Evolutionary conservation across 2,888 invertebrate species (phyloP).

Genomic region (Calameuta idolon): DNA sequence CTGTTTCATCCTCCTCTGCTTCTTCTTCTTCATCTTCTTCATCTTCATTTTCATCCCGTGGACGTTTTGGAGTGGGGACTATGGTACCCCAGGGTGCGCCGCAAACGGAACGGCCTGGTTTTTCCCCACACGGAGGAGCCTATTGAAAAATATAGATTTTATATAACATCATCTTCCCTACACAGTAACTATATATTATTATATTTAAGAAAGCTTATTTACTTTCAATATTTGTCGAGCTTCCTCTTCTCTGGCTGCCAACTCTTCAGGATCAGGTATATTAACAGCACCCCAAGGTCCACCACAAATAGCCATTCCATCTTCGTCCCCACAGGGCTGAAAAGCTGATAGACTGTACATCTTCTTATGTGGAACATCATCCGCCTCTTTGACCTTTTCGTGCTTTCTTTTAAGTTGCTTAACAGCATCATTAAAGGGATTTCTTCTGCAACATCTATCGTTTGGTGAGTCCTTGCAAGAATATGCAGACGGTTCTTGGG

Average conservation of each 20-base stretch:
- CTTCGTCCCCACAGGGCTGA: conserved; percentile 46
- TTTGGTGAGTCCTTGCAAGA: conserved; percentile 42
- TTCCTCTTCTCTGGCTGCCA: conserved; percentile 37
- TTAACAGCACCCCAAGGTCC: conserved; percentile 46
- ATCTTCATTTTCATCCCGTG: conserved; percentile 32
- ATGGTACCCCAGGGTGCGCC: conserved; percentile 40
- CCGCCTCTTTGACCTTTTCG: conserved; percentile 10
- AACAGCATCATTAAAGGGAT: conserved; percentile 40
- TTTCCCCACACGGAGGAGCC: conserved; percentile 47
- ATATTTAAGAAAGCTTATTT: not conserved
- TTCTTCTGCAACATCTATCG: conserved; percentile 36
- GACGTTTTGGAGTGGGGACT: conserved; percentile 30
- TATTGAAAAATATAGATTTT: conserved; percentile 23
- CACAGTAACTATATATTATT: not conserved
- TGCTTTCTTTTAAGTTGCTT: conserved; percentile 21
- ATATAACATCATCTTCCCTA: not conserved
- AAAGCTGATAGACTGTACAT: conserved; percentile 46
- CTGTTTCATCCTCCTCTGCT: conserved; percentile 26
- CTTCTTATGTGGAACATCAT: conserved; percentile 20
- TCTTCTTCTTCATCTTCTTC: conserved; percentile 29
- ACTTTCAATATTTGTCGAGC: conserved; percentile 29
- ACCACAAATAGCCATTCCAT: conserved; percentile 44
- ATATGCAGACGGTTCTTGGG: conserved; percentile 33
- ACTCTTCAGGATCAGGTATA: conserved; percentile 38
- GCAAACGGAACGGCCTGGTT: conserved; percentile 44